Evolutionary conservation across 2,113 vertebrate species (phyloP).

Genomic region (Nannobrachium achirus): DNA sequence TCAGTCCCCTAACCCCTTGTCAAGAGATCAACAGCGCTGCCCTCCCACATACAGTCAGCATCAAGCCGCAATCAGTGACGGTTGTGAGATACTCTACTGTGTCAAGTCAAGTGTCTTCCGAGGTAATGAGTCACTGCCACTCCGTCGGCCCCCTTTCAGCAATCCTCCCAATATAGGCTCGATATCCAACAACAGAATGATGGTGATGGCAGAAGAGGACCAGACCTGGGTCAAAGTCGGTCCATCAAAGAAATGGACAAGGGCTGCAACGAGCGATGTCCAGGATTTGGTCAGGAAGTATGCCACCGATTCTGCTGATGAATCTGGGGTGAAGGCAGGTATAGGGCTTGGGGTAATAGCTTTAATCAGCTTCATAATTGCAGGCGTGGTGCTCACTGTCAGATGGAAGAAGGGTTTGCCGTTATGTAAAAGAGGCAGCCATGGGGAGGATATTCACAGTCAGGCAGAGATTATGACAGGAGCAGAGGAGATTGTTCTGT

Average conservation of each 20-base stretch:
- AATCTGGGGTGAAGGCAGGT: too few species aligned
- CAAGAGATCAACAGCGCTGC: conserved; percentile 69
- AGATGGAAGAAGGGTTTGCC: too few species aligned
- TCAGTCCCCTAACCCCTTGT: conserved; percentile 82
- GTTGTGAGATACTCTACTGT: conserved; percentile 90
- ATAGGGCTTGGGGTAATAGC: too few species aligned
- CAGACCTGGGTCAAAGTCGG: conserved; percentile 83
- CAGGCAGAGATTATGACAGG: too few species aligned
- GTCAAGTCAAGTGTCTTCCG: conserved; percentile 52
- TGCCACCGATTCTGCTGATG: too few species aligned
- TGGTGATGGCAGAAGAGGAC: conserved; percentile 82
- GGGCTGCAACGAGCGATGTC: too few species aligned
- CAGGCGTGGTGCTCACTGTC: too few species aligned
- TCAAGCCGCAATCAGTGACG: conserved; percentile 84
- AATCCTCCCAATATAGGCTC: conserved; percentile 73
- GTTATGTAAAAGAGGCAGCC: too few species aligned
- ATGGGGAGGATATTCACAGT: too few species aligned
- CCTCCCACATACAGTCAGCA: conserved; percentile 89
- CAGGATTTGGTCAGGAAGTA: too few species aligned
- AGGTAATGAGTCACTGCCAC: conserved; percentile 40
- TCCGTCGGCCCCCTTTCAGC: conserved; percentile 86
- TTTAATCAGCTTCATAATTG: too few species aligned
- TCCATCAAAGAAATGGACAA: conserved; percentile 79
- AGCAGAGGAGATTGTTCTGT: too few species aligned
- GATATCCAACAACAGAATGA: conserved; percentile 77